Base-by-base conservation (phyloP, 2,888 invertebrate genomes). In the Heliconius erato region DNA sequence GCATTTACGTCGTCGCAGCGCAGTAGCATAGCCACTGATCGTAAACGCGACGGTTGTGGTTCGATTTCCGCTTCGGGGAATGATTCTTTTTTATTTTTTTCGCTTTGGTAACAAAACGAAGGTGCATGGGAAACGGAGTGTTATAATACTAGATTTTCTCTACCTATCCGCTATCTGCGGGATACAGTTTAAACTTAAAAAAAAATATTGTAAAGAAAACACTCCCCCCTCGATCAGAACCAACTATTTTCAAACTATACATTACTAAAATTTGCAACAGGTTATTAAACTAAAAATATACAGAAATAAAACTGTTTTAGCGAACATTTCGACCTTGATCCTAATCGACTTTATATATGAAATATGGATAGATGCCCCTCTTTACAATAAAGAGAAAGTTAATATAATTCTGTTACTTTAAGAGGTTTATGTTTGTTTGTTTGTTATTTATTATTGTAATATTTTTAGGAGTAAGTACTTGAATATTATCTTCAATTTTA, bases 231-330 rank as follows among this genome's bases (percentile, higher is more conserved):
- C 3, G 54, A 54, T 54, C 19, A 9, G 54, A 23, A 23, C 14
- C 12, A 49, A 14, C 11, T 14, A 49, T 49, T 3, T 49, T 14
- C 19, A 19, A 54, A 23, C 54, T 54, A 23, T 54, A 40, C 19
- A 23, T 40, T 63, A 26, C 23, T 26, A 67, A 80, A 72, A 80
- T 80, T 68, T 54, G 74, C 74, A 80, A 80, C 80, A 74, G 32
- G 26, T 74, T 74, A 65, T 74, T 54, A 80, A 80, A 67, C 67
- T 80, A 80, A 54, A 74, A 80, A 80, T 80, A 72, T 72, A 65
- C 54, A 40, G 67, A 74, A 80, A 80, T 68, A 80, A 44, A 74
- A 68, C 23, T 23, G 54, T 59, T 44, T 49, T 32, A 32, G 74
- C 35, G 74, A 28, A 49, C 32, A 49, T 67, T 49, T 14, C 44